Conservation (phyloP, 2,113 vertebrate genomes). For the Saimiri boliviensis region DNA sequence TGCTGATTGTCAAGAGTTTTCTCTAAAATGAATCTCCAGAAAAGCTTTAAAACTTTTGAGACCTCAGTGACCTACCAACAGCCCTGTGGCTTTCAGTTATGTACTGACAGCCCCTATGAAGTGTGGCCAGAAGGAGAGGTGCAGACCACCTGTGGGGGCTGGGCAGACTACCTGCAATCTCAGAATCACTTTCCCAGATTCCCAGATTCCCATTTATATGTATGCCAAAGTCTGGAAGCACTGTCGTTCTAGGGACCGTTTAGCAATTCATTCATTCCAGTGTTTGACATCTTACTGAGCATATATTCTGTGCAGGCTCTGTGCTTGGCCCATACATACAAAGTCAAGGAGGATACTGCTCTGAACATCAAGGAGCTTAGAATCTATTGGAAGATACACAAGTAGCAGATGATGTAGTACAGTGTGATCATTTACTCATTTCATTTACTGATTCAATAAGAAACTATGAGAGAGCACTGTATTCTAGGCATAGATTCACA, state of each 20-base stretch:
- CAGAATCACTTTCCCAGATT: background rate
- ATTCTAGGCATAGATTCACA: background rate
- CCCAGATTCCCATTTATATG: background rate
- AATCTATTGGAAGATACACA: background rate
- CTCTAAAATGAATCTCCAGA: conserved; percentile 7
- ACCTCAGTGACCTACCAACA: background rate
- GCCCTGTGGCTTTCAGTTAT: background rate
- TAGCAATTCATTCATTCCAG: background rate
- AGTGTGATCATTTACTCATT: background rate
- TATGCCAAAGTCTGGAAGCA: background rate
- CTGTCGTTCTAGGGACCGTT: background rate
- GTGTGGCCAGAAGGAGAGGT: background rate
- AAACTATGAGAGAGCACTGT: background rate
- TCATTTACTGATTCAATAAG: background rate
- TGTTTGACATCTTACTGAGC: background rate
- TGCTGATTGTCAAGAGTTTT: conserved; percentile 36
- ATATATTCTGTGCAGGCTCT: background rate
- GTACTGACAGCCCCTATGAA: background rate
- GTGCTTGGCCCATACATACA: background rate
- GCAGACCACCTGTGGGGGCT: background rate
- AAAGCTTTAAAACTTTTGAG: background rate
- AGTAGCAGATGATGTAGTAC: background rate
- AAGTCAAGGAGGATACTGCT: background rate
- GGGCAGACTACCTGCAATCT: background rate
- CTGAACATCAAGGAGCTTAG: background rate